Evolutionary conservation across 2,888 invertebrate genomes (phyloP).

Genomic region (Cistogaster globosa): DNA sequence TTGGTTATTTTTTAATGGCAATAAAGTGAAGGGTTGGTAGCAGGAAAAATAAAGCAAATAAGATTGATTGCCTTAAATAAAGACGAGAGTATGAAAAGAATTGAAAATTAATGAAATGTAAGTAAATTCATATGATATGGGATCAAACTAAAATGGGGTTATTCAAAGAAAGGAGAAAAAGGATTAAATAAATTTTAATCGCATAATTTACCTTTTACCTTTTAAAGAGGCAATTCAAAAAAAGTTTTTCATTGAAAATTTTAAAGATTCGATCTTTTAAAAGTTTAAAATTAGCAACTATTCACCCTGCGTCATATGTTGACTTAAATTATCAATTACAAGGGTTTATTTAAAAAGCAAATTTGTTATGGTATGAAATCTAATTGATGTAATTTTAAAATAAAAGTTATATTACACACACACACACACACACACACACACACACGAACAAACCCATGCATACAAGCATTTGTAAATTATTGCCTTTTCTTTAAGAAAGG

Average conservation of each 20-base stretch:
- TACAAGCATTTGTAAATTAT: too few relatives aligned
- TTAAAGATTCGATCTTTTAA: background rate
- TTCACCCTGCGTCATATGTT: background rate
- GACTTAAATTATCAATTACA: too few relatives aligned
- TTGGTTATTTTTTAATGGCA: background rate
- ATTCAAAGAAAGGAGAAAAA: background rate
- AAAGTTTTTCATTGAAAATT: background rate
- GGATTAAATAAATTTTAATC: background rate
- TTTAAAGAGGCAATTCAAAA: background rate
- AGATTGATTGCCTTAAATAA: constrained; percentile 60
- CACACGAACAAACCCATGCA: too few relatives aligned
- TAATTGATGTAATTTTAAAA: too few relatives aligned
- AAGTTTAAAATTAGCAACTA: background rate
- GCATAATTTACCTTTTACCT: too few relatives aligned
- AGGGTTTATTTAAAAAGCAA: too few relatives aligned
- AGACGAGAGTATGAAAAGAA: background rate
- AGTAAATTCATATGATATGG: constrained; percentile 33
- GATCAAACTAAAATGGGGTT: background rate
- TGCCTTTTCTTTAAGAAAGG: background rate
- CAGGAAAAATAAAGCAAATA: constrained; percentile 14
- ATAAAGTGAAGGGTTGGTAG: constrained; percentile 11
- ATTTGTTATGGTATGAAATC: too few relatives aligned
- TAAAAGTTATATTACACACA: background rate
- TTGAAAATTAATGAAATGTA: constrained; percentile 49
- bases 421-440: background rate